Conservation (phyloP, 2,888 invertebrate genomes). For the Acronicta aceris region DNA sequence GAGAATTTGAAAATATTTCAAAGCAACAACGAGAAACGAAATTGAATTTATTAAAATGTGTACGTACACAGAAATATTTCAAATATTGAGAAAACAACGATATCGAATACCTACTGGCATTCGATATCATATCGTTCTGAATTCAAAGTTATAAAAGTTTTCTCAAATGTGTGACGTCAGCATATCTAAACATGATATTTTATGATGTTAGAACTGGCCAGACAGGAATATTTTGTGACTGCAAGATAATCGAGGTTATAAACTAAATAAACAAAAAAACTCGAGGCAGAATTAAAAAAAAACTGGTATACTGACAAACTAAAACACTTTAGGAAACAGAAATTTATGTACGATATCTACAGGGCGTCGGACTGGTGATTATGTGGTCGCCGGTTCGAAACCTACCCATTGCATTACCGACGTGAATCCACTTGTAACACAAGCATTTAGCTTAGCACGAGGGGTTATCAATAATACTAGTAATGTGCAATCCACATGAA, state of each 20-base stretch:
- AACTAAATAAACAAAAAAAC: neutral
- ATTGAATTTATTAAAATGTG: slow-evolving; percentile 28
- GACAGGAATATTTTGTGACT: slow-evolving; percentile 7
- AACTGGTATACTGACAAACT: no score
- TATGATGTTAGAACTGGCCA: slow-evolving; percentile 32
- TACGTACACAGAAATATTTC: slow-evolving; percentile 9
- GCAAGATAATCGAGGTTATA: neutral
- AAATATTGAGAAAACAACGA: slow-evolving; percentile 24
- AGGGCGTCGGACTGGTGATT: no score
- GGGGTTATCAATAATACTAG: no score
- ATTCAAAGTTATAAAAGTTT: neutral
- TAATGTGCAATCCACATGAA: no score
- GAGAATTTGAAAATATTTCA: slow-evolving; percentile 14
- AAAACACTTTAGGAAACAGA: no score
- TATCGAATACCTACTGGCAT: slow-evolving; percentile 18
- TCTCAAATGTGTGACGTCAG: slow-evolving; percentile 31
- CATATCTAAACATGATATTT: neutral
- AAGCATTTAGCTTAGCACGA: no score
- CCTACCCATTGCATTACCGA: no score
- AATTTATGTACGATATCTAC: no score
- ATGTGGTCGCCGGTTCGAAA: no score
- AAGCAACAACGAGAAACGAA: slow-evolving; percentile 7
- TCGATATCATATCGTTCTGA: neutral
- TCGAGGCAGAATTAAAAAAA: no score
- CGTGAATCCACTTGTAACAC: no score